A percentile compares a stretch with the other conserved stretches of the same genome.
Conservation (phyloP, 2,113 vertebrate species). For the Lepidiolamprologus cunningtoni region DNA sequence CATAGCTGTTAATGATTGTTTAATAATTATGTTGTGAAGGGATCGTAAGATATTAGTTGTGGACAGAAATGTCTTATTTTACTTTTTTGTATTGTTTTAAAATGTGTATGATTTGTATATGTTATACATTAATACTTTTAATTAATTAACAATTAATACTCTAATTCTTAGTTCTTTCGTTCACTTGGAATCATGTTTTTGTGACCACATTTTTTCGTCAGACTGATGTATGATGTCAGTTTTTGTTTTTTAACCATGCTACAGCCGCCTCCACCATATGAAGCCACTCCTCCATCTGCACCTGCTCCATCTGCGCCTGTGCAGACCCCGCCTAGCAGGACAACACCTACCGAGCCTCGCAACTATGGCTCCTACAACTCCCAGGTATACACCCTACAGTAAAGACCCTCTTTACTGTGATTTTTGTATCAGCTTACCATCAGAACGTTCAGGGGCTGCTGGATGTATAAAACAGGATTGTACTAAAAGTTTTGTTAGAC, state of each 20-base stretch:
- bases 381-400: slow-evolving; percentile 65
- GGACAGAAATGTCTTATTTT: neutral
- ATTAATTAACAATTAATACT: neutral
- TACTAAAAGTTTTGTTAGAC: neutral
- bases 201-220: neutral
- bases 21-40: accelerated
- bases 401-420: neutral
- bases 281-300: slow-evolving; percentile 59
- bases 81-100: neutral
- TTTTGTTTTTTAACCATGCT: neutral
- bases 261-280: slow-evolving; percentile 75
- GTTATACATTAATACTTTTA: neutral
- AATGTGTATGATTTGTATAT: neutral
- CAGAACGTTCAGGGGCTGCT: neutral
- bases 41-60: neutral
- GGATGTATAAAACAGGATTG: neutral
- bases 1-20: neutral
- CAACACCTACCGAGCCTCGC: slow-evolving; percentile 80
- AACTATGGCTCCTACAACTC: slow-evolving; percentile 90
- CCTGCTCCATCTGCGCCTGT: slow-evolving; percentile 41
- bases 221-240: neutral
- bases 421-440: neutral
- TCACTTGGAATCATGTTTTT: accelerated
- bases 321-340: slow-evolving; percentile 66
- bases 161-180: neutral